Base-by-base conservation (phyloP, 2,113 vertebrate genomes). In the Catagonus wagneri region DNA sequence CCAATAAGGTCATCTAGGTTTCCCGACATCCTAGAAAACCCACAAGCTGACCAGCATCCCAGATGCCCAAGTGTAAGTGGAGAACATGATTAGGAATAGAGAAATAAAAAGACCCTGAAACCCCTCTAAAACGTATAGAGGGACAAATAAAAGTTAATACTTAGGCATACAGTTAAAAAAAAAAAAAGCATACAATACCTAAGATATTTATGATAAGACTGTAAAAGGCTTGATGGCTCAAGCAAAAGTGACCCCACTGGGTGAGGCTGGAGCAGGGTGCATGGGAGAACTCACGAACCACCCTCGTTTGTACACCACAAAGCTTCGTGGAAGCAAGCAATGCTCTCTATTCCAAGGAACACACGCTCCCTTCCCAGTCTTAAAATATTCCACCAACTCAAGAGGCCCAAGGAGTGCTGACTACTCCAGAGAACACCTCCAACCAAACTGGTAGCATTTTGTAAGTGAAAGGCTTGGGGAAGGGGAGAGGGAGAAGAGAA, bases 1-100 rank as follows among this genome's bases (percentile, higher is more conserved):
- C 97, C 98, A 98, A 97, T 97, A 97, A 83, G 98, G 99, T 98
- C 98, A 97, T 97, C 98, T 96, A 98, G 99, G 98, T 99, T 98
- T 98, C 98, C 98, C 98, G 97, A 97, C 95, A 96, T 97, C 97
- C 97, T 98, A 98, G 98, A 93, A 98, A 98, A 98, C 94, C 98
- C 90, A 97, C 97, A 96, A 98, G 98, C 97, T 98, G 98, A 99
- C 97, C 97, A 97, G 97, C 97, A 52, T 97, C 98, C 97, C 97
- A 98, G 98, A 99, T 98, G 98, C 97, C 98, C 98, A 97, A 94
- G 90, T 75, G 72, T 85, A 93, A 96, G 94, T 94, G 98, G 90
- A 95, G 97, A 97, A 98, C 52, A 93, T 63, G 74, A 54, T 93
- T 98, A 97, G 96, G 97, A 96, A 97, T 39, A 98, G 79, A 94